A percentile compares a stretch with the other conserved stretches of the same genome.
phyloP scores from a whole-genome alignment of 1,140 invertebrate genomes.

The Sitobion miscanthi region DNA sequence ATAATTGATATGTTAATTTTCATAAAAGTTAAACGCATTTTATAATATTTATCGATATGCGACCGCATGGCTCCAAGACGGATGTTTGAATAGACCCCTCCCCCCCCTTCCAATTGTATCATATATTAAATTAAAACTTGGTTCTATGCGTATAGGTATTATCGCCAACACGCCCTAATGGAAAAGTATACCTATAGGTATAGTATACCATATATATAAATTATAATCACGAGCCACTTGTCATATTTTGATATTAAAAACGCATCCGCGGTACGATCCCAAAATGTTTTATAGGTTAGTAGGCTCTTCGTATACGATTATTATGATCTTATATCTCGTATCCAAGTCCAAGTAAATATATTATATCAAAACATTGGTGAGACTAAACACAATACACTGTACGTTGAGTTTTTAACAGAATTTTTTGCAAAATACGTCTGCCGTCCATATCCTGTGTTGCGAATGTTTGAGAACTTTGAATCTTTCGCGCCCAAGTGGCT shows the following conservation, averaged over 20 bases:
- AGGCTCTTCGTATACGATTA: not conserved
- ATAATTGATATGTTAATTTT: too few relatives aligned
- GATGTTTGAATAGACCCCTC: too few relatives aligned
- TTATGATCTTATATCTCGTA: not conserved
- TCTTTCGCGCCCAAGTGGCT: not conserved
- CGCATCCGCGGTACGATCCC: not conserved
- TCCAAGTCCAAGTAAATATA: not conserved
- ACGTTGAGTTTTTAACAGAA: not conserved
- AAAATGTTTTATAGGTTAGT: not conserved
- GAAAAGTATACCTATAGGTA: not conserved
- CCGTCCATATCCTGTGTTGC: too few relatives aligned
- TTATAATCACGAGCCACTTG: not conserved
- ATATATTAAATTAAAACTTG: too few relatives aligned
- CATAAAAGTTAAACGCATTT: too few relatives aligned
- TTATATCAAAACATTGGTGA: not conserved
- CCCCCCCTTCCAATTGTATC: too few relatives aligned
- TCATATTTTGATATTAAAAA: not conserved
- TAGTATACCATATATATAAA: too few relatives aligned
- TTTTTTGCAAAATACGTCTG: too few relatives aligned
- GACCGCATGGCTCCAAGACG: too few relatives aligned
- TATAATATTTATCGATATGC: too few relatives aligned
- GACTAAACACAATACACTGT: not conserved
- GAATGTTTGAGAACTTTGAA: not conserved
- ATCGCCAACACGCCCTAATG: not conserved
- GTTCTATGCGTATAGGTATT: not conserved